These are phyloP conservation scores for Alviniconcha strummeri DNA, from an alignment of 2,888 invertebrate species.

Conservation along the genomic window DNA sequence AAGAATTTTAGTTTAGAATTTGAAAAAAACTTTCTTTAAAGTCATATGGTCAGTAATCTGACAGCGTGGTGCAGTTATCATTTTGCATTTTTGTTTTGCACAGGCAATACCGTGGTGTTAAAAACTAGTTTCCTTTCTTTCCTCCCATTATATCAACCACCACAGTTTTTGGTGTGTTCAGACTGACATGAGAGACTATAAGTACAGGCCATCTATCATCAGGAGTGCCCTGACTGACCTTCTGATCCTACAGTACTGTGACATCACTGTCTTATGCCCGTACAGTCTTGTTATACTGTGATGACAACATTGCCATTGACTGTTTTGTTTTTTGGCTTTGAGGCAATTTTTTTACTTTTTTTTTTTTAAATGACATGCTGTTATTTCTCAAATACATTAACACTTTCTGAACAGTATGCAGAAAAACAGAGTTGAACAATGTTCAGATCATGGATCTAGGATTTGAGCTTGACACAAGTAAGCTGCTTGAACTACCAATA, in stretches of 20 bases:
- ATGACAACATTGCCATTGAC: background rate
- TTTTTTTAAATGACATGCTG: background rate
- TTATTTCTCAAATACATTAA: background rate
- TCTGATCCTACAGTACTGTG: background rate
- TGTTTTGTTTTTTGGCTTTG: background rate
- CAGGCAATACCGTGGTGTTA: background rate
- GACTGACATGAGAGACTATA: slow-evolving; percentile 1
- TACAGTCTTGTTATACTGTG: background rate
- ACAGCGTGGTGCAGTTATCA: background rate
- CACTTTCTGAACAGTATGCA: too few relatives aligned
- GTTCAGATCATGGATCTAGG: too few relatives aligned
- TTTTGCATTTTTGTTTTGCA: background rate
- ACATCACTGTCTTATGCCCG: background rate
- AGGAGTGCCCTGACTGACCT: too few relatives aligned
- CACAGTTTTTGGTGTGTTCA: slow-evolving; percentile 6
- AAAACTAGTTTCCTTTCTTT: background rate
- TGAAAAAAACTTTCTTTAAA: too few relatives aligned
- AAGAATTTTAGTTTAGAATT: too few relatives aligned
- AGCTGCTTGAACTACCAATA: too few relatives aligned
- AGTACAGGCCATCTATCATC: background rate
- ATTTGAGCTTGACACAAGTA: too few relatives aligned
- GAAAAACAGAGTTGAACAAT: too few relatives aligned
- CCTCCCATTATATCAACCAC: background rate
- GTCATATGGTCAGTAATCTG: too few relatives aligned
- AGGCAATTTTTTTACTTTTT: background rate